Base-by-base conservation (phyloP, 2,888 invertebrate genomes). In the Margaritifera margaritifera region DNA sequence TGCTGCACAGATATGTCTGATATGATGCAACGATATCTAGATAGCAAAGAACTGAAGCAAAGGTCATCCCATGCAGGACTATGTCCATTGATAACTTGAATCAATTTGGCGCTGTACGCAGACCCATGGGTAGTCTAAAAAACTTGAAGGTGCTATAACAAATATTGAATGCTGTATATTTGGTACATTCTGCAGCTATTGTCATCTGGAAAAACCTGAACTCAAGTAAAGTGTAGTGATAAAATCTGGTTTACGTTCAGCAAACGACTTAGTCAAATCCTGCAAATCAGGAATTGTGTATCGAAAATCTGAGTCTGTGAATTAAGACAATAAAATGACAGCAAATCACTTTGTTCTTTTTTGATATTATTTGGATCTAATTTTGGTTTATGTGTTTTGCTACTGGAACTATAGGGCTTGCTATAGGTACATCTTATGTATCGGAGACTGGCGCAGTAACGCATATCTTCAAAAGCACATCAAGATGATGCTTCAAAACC, bases 211-310 rank as follows among this genome's bases (percentile, higher is more conserved):
- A 60, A 69, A 62, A 20, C 69, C 69, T n/a, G 54, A 65, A 19
- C 61, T 60, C 25, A 69, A 61, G 56, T 69, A 65, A 54, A 69
- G 57, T 1, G 65, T 56, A 15, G 66, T 58, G 6, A 65, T 51
- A 52, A 31, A 72, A 19, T 68, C 68, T 27, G 68, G 72, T 19
- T 50, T 56, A n/a, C 50, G n/a, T 4, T 68, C 50, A 18, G 64
- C 24, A 51, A 65, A 68, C 11, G 68, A 72, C 64, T 72, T 62
- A 3, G 68, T 65, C 19, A 68, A 54, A 25, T 66, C 72, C 42
- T 68, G 66, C 5, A 72, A 52, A 55, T 68, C 62, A 4, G 68
- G 66, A 54, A 72, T 65, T 20, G 62, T 51, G 27, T 64, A 72
- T 20, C 54, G 20, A 50, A 68, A 72, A n/a, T 62, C 24, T 65